Percentiles rank a stretch among this genome's conserved stretches.
phyloP scores from a whole-genome alignment of 1,140 invertebrate genomes.

The Heliconius hermathena region DNA sequence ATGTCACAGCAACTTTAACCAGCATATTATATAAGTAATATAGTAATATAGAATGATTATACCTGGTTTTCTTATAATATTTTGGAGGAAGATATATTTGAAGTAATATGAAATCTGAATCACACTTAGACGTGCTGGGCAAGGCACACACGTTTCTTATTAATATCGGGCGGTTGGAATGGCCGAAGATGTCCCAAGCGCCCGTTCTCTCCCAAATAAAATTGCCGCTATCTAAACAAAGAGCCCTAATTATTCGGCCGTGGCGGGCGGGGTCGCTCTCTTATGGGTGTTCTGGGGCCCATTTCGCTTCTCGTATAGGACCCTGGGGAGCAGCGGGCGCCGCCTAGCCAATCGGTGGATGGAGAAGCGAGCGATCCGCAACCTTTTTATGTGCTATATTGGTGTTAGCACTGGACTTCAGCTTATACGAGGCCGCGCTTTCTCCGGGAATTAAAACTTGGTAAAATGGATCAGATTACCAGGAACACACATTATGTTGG shows the following conservation, averaged over 20 bases:
- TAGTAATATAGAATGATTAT: background rate
- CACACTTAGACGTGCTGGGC: conserved; percentile 22
- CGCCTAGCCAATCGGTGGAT: conserved; percentile 81
- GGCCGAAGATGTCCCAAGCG: conserved; percentile 76
- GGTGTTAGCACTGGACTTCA: conserved; percentile 66
- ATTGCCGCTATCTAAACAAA: conserved; percentile 83
- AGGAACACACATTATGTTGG: conserved; percentile 64
- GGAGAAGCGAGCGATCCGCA: conserved; percentile 78
- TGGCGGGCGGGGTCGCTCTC: conserved; percentile 82
- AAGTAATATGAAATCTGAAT: conserved; percentile 37
- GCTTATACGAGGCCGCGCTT: conserved; percentile 46
- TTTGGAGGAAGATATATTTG: background rate
- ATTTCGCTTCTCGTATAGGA: conserved; percentile 82
- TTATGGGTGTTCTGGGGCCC: conserved; percentile 82
- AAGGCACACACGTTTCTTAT: conserved; percentile 69
- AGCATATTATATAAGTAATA: background rate
- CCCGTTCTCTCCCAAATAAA: conserved; percentile 82
- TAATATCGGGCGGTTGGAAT: conserved; percentile 78
- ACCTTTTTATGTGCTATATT: conserved; percentile 79
- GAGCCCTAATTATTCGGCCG: conserved; percentile 83
- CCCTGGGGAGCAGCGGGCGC: conserved; percentile 77
- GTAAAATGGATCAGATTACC: conserved; percentile 69
- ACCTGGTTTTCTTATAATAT: background rate
- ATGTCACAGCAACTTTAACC: conserved; percentile 16
- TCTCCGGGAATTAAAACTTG: conserved; percentile 69